These are phyloP conservation scores for Natator depressus DNA, from an alignment of 2,113 vertebrate species.

Conservation along the genomic window DNA sequence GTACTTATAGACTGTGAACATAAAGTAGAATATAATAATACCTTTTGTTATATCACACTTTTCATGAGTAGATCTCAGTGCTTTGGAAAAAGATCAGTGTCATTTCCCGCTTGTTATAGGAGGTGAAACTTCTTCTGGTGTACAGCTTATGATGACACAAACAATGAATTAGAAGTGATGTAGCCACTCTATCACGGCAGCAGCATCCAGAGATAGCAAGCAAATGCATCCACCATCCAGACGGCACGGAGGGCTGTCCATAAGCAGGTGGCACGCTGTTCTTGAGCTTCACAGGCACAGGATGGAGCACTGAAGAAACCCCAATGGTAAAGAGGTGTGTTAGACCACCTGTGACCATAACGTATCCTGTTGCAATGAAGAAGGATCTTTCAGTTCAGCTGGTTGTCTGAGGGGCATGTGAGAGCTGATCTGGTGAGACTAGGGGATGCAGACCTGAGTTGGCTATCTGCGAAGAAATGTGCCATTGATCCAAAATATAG, in stretches of 20 bases:
- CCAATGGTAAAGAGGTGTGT: background rate
- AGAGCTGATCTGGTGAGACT: background rate
- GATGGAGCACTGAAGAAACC: background rate
- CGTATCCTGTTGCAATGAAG: background rate
- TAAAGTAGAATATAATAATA: rapidly evolving
- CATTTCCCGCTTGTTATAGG: background rate
- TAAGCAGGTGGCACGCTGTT: too few relatives aligned
- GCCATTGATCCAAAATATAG: background rate
- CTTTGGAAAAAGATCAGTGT: background rate
- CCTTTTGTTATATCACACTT: background rate
- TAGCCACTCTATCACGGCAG: background rate
- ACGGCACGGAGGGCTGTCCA: background rate
- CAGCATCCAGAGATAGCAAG: too few relatives aligned
- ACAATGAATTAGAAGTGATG: background rate
- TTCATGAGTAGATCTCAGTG: background rate
- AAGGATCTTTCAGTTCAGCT: background rate
- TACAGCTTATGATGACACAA: background rate
- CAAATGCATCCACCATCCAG: background rate
- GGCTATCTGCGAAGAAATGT: background rate
- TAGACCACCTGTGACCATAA: background rate
- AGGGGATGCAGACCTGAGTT: background rate
- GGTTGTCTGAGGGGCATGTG: background rate
- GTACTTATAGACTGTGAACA: background rate
- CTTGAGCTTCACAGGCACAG: too few relatives aligned
- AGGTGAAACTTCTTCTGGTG: background rate